Evolutionary conservation across 2,113 vertebrate species (phyloP), one percentile per base, ranked within the genome.

Genomic region (Pollimyrus isidori): DNA sequence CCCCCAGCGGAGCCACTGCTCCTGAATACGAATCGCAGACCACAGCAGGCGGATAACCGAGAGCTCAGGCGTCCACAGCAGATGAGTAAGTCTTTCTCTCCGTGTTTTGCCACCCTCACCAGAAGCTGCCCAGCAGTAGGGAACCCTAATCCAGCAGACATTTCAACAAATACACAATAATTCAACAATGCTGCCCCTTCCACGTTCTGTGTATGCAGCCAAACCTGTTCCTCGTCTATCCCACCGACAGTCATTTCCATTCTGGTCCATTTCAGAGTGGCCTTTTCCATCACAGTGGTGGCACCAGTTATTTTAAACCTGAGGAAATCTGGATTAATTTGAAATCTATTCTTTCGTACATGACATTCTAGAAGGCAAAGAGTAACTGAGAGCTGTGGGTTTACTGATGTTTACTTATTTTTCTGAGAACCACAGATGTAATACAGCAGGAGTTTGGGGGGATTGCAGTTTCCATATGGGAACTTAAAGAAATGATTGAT

Each of bases 281-380:
- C 35, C 80, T 19, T 46, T 46, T 48, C 52, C 23, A 35, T 35
- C 21, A 46, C 19, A 17, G 45, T 69, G 17, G 80, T 58, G 80
- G 58, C 26, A 88, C 52, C 82, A 62, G 0, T 52, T 56, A 58
- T 86, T 86, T 88, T 52, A 49, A 90, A 90, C 62, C 52, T 17
- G 89, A 73, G 62, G 86, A 88, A 76, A 89, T 90, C 88, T 89
- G 88, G 50, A 88, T 90, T 89, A 65, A 85, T 87, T 65, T 90
- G 88, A 88, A 90, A 89, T 89, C 26, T 86, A 52, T 15, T 23
- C 30, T 88, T 88, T 50, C 15, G 1, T 80, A 80, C 73, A 80
- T 80, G 73, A 80, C 73, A 42, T 80, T 42, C 35, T 15, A 42
- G 30, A 19, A 39, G 35, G 73, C 11, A 80, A 42, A 42, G 35